Conservation (phyloP, 2,113 vertebrate genomes). For the Athene cunicularia region DNA sequence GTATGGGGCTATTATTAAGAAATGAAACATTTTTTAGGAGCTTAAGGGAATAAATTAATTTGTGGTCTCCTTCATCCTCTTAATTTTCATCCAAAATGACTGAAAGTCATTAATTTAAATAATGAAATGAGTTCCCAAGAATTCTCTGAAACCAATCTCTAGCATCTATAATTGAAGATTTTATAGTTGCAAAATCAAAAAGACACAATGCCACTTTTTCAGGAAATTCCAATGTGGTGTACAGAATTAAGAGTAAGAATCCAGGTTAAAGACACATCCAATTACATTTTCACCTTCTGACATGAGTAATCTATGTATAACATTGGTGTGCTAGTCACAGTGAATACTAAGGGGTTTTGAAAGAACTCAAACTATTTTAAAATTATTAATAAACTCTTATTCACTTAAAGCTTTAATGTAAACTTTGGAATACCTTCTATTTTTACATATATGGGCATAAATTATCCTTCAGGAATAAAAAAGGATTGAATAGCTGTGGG, state of each 20-base stretch:
- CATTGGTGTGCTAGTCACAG: neutral
- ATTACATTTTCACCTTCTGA: neutral
- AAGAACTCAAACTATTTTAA: neutral
- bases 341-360: neutral
- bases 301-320: neutral
- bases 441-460: neutral
- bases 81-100: neutral
- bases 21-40: slow-evolving; percentile 5
- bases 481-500: neutral
- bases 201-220: neutral
- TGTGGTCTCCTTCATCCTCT: neutral
- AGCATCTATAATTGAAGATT: neutral
- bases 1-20: neutral
- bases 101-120: neutral
- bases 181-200: neutral
- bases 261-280: neutral
- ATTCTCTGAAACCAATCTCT: neutral
- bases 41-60: neutral
- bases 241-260: neutral
- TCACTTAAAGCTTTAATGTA: neutral
- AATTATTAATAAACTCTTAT: neutral
- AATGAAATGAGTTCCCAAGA: neutral
- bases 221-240: neutral
- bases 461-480: neutral
- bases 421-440: neutral